phyloP scores from a whole-genome alignment of 2,113 vertebrate genomes.

The Cheilinus undulatus region DNA sequence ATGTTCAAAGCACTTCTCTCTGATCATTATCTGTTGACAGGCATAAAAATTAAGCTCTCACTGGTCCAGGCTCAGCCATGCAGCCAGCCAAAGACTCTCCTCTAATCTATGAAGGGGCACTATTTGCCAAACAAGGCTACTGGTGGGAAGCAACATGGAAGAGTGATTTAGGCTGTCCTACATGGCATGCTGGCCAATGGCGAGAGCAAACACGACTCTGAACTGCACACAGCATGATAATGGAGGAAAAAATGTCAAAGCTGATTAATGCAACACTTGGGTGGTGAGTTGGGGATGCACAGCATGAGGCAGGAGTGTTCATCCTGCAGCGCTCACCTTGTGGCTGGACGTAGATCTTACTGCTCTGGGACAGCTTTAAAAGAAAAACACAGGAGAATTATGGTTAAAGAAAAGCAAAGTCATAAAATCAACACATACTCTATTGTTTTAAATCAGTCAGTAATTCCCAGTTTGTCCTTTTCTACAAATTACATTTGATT shows the following conservation, averaged over 20 bases:
- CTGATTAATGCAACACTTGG: conserved; percentile 65
- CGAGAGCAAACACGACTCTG: conserved; percentile 60
- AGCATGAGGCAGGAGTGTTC: conserved; percentile 31
- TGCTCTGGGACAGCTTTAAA: conserved; percentile 86
- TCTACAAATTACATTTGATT: conserved; percentile 25
- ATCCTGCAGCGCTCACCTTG: conserved; percentile 88
- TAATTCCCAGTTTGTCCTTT: conserved; percentile 8
- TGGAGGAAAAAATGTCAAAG: conserved; percentile 56
- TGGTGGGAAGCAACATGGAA: conserved; percentile 57
- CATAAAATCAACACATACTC: not conserved
- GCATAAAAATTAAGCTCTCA: conserved; percentile 31
- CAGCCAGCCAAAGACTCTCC: conserved; percentile 27
- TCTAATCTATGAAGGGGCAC: conserved; percentile 56
- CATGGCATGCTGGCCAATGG: conserved; percentile 53
- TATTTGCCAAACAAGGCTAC: conserved; percentile 58
- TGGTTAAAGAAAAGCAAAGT: conserved; percentile 30
- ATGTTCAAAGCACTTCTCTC: conserved; percentile 22
- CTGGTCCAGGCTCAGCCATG: conserved; percentile 35
- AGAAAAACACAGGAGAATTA: conserved; percentile 21
- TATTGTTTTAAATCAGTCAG: conserved; percentile 10
- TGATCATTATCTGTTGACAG: conserved; percentile 38
- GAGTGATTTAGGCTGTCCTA: conserved; percentile 54
- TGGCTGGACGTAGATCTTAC: conserved; percentile 89
- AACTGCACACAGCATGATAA: conserved; percentile 53
- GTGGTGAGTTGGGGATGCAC: conserved; percentile 42